These are phyloP conservation scores for Numenius arquata DNA, from an alignment of 2,113 vertebrate genomes.

Conservation along the genomic window DNA sequence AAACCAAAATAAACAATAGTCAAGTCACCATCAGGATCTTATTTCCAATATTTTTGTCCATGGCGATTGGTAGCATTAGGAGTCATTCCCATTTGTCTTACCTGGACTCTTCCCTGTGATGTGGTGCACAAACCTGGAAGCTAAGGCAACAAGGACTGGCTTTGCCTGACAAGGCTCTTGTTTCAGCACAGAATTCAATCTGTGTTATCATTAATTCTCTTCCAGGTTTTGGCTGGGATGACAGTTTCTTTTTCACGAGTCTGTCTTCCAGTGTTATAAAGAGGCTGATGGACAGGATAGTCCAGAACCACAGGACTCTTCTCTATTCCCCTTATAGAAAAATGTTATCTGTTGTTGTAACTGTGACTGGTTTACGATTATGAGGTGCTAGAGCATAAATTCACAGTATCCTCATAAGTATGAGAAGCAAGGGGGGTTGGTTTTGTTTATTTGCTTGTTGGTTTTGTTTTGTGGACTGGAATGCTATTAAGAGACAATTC, in stretches of 20 bases:
- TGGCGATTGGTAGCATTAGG: not conserved
- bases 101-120: not conserved
- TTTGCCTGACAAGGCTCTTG: not conserved
- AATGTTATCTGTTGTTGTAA: not conserved
- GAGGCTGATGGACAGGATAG: not conserved
- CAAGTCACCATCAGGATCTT: not conserved
- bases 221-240: not conserved
- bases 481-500: not conserved
- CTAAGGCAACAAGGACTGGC: not conserved
- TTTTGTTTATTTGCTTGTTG: not conserved
- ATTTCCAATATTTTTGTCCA: not conserved
- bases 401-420: not conserved
- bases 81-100: not conserved
- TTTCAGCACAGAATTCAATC: not conserved
- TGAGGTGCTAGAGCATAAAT: not conserved
- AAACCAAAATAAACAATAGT: not conserved
- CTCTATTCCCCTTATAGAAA: not conserved
- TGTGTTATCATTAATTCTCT: not conserved
- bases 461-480: not conserved
- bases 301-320: not conserved
- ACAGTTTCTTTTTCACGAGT: not conserved
- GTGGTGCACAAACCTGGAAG: not conserved
- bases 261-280: not conserved
- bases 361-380: not conserved
- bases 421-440: not conserved